These are phyloP conservation scores for Nycticorax nycticorax DNA, from an alignment of 2,113 vertebrate species.

Conservation along the genomic window DNA sequence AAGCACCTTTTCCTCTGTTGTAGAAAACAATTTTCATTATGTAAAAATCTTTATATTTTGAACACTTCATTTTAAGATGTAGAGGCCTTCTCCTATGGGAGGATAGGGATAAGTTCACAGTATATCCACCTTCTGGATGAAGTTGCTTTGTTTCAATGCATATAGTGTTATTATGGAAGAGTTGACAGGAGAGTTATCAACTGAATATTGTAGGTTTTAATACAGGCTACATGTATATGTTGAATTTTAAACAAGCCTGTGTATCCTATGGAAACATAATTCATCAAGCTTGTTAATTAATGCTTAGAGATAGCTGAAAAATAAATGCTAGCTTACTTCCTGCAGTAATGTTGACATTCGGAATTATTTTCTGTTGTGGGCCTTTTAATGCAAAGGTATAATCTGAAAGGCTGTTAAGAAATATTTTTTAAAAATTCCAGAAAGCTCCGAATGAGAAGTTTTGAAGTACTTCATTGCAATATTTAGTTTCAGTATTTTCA, in stretches of 20 bases:
- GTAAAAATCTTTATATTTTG: fast-evolving
- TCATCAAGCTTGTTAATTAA: neutral
- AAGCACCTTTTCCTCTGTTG: fast-evolving
- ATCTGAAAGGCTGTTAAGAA: neutral
- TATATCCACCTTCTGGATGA: neutral
- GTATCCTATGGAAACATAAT: neutral
- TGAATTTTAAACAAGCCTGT: neutral
- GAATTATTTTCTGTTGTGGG: neutral
- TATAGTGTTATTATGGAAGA: neutral
- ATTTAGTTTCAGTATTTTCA: neutral
- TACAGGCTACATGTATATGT: neutral
- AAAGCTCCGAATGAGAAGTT: neutral
- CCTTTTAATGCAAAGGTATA: neutral
- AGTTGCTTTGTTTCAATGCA: neutral
- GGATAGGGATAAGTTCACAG: neutral
- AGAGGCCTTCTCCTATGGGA: neutral
- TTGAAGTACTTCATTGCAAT: neutral
- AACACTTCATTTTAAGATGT: neutral
- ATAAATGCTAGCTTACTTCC: neutral
- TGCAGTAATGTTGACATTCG: neutral
- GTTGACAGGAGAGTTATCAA: neutral
- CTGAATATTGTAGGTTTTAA: neutral
- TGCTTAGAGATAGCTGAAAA: neutral
- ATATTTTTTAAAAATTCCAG: neutral
- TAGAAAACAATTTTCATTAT: neutral